Evolutionary conservation across 2,888 invertebrate species (phyloP).

Genomic region (Chorisops tibialis): DNA sequence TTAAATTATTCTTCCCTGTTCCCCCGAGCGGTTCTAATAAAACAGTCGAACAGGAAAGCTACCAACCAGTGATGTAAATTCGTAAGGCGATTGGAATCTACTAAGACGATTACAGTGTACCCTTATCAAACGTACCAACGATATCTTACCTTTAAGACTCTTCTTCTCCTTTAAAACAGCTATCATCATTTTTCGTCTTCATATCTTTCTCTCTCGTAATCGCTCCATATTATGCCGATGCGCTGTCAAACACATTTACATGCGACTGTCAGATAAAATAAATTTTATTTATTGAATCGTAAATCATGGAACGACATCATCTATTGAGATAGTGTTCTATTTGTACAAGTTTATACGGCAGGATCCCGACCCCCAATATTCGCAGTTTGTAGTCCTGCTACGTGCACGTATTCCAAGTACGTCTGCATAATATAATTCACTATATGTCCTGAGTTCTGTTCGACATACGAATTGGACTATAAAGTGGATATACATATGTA

Average conservation of each 20-base stretch:
- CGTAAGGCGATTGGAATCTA: too few relatives aligned
- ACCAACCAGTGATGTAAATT: too few relatives aligned
- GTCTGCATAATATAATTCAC: conserved; percentile 15
- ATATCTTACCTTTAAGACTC: neutral
- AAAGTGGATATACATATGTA: neutral
- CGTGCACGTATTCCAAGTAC: neutral
- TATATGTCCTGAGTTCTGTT: conserved; percentile 1
- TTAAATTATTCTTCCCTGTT: too few relatives aligned
- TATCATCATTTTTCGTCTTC: neutral
- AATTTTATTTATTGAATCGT: conserved; percentile 31
- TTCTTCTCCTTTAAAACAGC: neutral
- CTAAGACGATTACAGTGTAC: too few relatives aligned
- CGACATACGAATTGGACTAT: neutral
- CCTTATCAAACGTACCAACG: neutral
- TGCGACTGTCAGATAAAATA: conserved; percentile 28
- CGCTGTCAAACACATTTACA: conserved; percentile 22
- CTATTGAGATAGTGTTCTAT: conserved; percentile 7
- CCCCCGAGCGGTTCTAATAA: too few relatives aligned
- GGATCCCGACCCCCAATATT: neutral
- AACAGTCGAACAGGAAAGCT: too few relatives aligned
- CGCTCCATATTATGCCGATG: conserved; percentile 9
- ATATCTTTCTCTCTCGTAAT: neutral
- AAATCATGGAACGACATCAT: conserved; percentile 28
- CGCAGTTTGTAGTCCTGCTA: neutral
- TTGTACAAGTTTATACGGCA: conserved; percentile 9